phyloP scores from a whole-genome alignment of 2,888 invertebrate species.

The Drosophila quasianomalipes region DNA sequence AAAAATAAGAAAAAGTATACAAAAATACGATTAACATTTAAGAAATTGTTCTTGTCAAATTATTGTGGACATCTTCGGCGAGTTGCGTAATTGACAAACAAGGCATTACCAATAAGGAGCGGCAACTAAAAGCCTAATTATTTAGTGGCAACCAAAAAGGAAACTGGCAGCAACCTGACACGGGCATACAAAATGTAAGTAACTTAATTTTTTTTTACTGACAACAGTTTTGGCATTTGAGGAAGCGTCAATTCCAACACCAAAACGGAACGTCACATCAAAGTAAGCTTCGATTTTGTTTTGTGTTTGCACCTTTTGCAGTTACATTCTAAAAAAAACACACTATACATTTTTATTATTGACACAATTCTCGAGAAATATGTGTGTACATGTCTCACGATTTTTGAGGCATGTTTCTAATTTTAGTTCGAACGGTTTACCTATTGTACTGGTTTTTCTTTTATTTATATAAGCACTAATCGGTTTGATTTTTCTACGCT shows the following conservation, averaged over 20 bases:
- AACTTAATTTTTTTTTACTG: constrained; percentile 19
- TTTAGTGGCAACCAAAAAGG: constrained; percentile 56
- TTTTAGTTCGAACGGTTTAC: constrained; percentile 43
- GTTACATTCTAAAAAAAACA: constrained; percentile 54
- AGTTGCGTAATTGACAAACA: constrained; percentile 60
- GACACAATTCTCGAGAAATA: constrained; percentile 38
- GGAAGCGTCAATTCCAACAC: constrained; percentile 45
- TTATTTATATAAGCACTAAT: constrained; percentile 48
- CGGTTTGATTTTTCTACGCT: constrained; percentile 59
- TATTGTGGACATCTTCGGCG: constrained; percentile 39
- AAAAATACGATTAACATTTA: background rate
- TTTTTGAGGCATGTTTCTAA: constrained; percentile 69
- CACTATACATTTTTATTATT: constrained; percentile 42
- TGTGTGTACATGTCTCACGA: constrained; percentile 60
- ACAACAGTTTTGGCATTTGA: constrained; percentile 52
- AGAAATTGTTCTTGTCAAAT: constrained; percentile 39
- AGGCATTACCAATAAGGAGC: constrained; percentile 61
- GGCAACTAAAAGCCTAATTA: constrained; percentile 26
- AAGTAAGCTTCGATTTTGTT: constrained; percentile 12
- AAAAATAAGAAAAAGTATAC: constrained; percentile 5
- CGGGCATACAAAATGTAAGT: constrained; percentile 59
- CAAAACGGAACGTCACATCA: constrained; percentile 44
- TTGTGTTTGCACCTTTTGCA: constrained; percentile 36
- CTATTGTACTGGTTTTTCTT: constrained; percentile 66
- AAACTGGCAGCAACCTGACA: constrained; percentile 50